Evolutionary conservation across 2,888 invertebrate genomes (phyloP).

Genomic region (Chrysotoxum bicinctum): DNA sequence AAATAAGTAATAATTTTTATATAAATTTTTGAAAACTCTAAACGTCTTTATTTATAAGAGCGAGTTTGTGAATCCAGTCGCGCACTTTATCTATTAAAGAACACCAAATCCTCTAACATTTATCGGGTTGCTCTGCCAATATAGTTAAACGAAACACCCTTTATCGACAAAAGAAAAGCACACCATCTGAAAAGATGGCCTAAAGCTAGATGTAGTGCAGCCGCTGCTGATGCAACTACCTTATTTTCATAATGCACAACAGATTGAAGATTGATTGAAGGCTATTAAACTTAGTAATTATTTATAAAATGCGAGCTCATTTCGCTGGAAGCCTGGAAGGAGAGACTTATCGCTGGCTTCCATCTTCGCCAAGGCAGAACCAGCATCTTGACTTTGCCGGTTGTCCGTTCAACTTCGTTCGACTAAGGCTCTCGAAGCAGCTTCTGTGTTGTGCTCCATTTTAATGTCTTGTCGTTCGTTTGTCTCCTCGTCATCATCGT

Average conservation of each 20-base stretch:
- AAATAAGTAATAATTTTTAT: no score
- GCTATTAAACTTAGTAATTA: constrained; percentile 74
- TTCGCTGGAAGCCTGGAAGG: constrained; percentile 72
- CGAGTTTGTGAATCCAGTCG: no score
- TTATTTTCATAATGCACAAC: constrained; percentile 76
- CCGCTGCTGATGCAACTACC: constrained; percentile 74
- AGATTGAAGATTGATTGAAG: constrained; percentile 75
- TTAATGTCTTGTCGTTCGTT: constrained; percentile 71
- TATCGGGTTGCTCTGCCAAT: background rate
- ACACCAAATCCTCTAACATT: no score
- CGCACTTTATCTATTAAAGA: no score
- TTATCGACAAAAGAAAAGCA: constrained; percentile 24
- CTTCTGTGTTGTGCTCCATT: constrained; percentile 72
- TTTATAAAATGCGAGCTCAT: constrained; percentile 73
- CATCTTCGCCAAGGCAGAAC: constrained; percentile 47
- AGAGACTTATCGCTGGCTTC: constrained; percentile 64
- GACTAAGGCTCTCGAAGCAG: constrained; percentile 24
- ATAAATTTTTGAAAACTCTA: no score
- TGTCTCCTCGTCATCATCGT: constrained; percentile 47
- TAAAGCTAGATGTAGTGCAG: constrained; percentile 54
- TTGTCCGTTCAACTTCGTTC: background rate
- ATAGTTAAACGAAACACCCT: constrained; percentile 24
- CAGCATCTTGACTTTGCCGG: background rate
- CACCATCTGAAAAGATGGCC: constrained; percentile 69
- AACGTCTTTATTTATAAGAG: no score